Evolutionary conservation across 1,140 invertebrate genomes (phyloP), one percentile per base, ranked within the genome.

Genomic region (Antheraea mylitta): DNA sequence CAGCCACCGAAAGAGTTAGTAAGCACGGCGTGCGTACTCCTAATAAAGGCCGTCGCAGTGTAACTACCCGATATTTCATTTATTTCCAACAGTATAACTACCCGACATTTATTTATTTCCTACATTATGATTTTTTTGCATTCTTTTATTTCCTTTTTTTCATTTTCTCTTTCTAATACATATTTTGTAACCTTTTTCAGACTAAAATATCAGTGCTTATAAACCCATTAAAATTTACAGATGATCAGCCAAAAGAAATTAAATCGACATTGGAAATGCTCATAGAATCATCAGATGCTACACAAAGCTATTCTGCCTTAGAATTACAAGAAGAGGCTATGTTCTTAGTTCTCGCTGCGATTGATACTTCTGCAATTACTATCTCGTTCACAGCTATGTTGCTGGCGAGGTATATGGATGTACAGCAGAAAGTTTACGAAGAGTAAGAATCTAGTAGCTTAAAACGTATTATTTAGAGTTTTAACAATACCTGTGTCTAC

Each of bases 251-350:
- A 16, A 13, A 53, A 11, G 45, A n/a, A 53, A 16, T 36, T 8
- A 72, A 69, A 66, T 67, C 70, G 11, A 69, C 72, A 18, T 16
- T 78, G 5, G 71, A 73, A 6, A 53, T 71, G 0, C 22, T 78
- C 0, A 79, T 85, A 48, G 66, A 64, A 2, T 36, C 70, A 8
- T 82, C 79, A 30, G 77, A 75, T 7, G 73, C 73, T 16, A 77
- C 79, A 7, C 75, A 71, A 8, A 79, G 78, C 0, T 84, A 80
- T 61, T 78, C 61, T 7, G 72, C 84, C 66, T 16, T 70, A 42
- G 83, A 87, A 60, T 60, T 87, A 18, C 62, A 75, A 3, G 83
- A 87, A 53, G 85, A 87, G 70, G 59, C 80, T 18, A 48, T 85
- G n/a, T 76, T 81, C 0, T 16, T 87, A 7, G 68, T 73, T 7